A percentile compares a stretch with the other conserved stretches of the same genome.
Evolutionary conservation across 2,888 invertebrate genomes (phyloP).

Genomic region (Drosophila planitibia): DNA sequence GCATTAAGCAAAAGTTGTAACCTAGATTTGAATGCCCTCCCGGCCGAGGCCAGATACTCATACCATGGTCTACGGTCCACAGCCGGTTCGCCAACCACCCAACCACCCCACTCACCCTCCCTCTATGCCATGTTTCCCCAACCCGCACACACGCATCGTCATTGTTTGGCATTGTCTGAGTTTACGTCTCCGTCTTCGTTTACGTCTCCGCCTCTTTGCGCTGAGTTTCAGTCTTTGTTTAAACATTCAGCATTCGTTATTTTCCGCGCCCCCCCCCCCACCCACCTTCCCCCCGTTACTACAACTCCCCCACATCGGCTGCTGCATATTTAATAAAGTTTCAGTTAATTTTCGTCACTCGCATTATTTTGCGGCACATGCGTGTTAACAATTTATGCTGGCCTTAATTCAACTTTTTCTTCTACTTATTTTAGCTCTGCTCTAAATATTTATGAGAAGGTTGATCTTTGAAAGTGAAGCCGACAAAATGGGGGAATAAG

Average conservation of each 20-base stretch:
- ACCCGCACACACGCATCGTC: conserved; percentile 22
- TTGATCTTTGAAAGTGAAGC: conserved; percentile 42
- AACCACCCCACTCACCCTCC: no score
- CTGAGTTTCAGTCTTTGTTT: conserved; percentile 46
- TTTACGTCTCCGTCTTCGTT: conserved; percentile 9
- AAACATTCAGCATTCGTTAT: conserved; percentile 73
- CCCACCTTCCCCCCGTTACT: no score
- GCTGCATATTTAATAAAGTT: conserved; percentile 76
- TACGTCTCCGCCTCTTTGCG: conserved; percentile 5
- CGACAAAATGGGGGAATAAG: conserved; percentile 28
- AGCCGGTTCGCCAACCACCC: not conserved
- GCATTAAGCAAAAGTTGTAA: conserved; percentile 77
- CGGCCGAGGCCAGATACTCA: conserved; percentile 21
- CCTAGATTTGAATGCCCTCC: conserved; percentile 67
- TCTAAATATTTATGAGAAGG: conserved; percentile 69
- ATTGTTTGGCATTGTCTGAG: conserved; percentile 50
- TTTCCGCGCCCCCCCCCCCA: conserved; percentile 5
- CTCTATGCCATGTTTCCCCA: not conserved
- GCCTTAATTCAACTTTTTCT: conserved; percentile 43
- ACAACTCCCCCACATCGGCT: conserved; percentile 8
- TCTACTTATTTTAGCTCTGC: conserved; percentile 27
- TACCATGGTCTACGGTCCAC: not conserved
- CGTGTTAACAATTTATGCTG: conserved; percentile 69
- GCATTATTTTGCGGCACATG: conserved; percentile 71
- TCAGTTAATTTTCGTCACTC: conserved; percentile 74